These are phyloP conservation scores for Tiliacea aurago DNA, from an alignment of 2,888 invertebrate species.

Conservation along the genomic window DNA sequence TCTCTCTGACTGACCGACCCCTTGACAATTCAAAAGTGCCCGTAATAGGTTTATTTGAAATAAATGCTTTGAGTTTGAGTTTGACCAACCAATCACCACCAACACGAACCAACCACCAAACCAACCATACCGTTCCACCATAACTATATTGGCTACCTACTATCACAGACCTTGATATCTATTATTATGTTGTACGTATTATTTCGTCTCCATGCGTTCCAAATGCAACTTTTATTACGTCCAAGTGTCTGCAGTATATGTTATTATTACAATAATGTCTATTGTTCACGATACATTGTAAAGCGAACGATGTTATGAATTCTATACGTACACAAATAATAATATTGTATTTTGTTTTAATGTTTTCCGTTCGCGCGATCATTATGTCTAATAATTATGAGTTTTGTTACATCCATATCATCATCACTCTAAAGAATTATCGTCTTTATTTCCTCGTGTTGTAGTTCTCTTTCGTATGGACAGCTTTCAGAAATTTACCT, in stretches of 20 bases:
- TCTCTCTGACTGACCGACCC: too few species aligned
- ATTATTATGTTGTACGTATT: slow-evolving; percentile 37
- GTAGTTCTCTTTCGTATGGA: slow-evolving; percentile 21
- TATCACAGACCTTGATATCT: slow-evolving; percentile 15
- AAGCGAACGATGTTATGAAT: slow-evolving; percentile 67
- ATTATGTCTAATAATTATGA: slow-evolving; percentile 68
- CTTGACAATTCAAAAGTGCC: too few species aligned
- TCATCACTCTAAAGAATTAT: slow-evolving; percentile 14
- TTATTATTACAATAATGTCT: slow-evolving; percentile 75
- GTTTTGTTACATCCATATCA: slow-evolving; percentile 52
- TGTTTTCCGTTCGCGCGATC: slow-evolving; percentile 61
- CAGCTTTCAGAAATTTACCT: slow-evolving; percentile 37
- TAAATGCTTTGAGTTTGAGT: too few species aligned
- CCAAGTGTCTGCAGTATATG: slow-evolving; percentile 41
- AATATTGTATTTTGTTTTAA: slow-evolving; percentile 68
- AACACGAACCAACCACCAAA: not conserved
- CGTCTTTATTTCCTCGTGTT: slow-evolving; percentile 16
- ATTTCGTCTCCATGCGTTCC: slow-evolving; percentile 29
- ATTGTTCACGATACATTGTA: slow-evolving; percentile 77
- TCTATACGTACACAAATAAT: slow-evolving; percentile 69
- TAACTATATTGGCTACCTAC: not conserved
- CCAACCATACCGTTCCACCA: not conserved
- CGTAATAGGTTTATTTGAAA: too few species aligned
- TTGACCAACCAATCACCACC: not conserved
- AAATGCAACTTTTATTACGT: slow-evolving; percentile 60